Evolutionary conservation across 2,888 invertebrate genomes (phyloP), one percentile per base, ranked within the genome.

Genomic region (Idaea biselata): DNA sequence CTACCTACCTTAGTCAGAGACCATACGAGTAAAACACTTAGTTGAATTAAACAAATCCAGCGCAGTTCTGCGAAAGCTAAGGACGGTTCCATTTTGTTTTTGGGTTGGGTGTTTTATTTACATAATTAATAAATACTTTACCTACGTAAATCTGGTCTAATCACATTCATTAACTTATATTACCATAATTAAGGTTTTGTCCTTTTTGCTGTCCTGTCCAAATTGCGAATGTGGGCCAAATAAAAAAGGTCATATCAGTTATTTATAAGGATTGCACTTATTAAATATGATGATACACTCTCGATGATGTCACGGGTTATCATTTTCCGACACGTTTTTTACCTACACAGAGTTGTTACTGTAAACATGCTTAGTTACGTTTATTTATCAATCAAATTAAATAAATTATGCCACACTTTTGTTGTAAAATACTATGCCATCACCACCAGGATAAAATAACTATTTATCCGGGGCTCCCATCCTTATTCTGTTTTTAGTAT

Each of bases 31-130:
- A 69, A 67, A 67, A 55, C 85, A 86, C 86, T 86, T 76, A 81
- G 71, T 67, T 61, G 76, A 83, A 87, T 88, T 88, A 88, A 87
- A 82, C 74, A 60, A 64, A 60, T 44, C 58, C 62, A 18, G 32
- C 53, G 59, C 56, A 60, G 78, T 88, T 86, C 83, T 74, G 74
- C 77, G 84, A 86, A 87, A 81, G 71, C 80, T 76, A 75, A 68
- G 68, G 71, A 76, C 73, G 69, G 74, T 72, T 70, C 68, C 65
- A 68, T 65, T 71, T 63, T 63, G 63, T 66, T 68, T 60, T 64
- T 68, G 77, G 79, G 78, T 70, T 77, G 74, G 71, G 78, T 71
- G 67, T 59, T 55, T 75, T 68, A 61, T 70, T 75, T 76, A 79
- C 44, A 44, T 81, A 83, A 83, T 82, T 82, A 81, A 76, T 69